Conservation (phyloP, 1,140 invertebrate genomes). For the Drosophila equinoxialis region DNA sequence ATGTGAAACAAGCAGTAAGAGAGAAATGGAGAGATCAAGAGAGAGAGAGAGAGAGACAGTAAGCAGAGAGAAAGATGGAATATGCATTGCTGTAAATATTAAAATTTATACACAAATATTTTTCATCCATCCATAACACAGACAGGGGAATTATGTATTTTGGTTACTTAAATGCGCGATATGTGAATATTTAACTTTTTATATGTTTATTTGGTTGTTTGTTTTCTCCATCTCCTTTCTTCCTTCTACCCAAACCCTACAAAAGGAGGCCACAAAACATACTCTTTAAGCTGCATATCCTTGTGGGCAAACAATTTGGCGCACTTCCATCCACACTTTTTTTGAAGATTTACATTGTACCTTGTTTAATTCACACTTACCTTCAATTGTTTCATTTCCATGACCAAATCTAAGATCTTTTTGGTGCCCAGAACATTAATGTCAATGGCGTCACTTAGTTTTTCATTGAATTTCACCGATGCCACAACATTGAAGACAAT, state of each 20-base stretch:
- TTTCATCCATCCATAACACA: conserved; percentile 45
- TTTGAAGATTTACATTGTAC: too few relatives aligned
- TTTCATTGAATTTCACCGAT: conserved; percentile 94
- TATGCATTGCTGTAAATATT: conserved; percentile 58
- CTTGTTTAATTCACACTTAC: conserved; percentile 75
- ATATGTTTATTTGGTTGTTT: conserved; percentile 27
- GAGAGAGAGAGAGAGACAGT: conserved; percentile 4
- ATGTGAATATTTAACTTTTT: conserved; percentile 61
- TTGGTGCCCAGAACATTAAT: conserved; percentile 87
- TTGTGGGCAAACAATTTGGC: background rate
- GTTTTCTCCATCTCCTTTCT: background rate
- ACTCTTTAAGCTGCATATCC: background rate
- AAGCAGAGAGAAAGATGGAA: conserved; percentile 5
- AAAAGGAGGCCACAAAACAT: background rate
- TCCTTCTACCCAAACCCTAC: background rate
- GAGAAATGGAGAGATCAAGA: conserved; percentile 10
- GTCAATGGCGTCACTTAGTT: conserved; percentile 86
- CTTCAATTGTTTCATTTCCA: conserved; percentile 87
- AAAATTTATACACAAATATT: conserved; percentile 73
- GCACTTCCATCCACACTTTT: too few relatives aligned
- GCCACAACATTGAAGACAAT: conserved; percentile 95
- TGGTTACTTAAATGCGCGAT: conserved; percentile 69
- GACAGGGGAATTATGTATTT: conserved; percentile 66
- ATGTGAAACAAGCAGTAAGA: conserved; percentile 4
- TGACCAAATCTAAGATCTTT: conserved; percentile 85